Conservation (phyloP, 1,140 invertebrate genomes). For the Trypoxylus dichotomus region DNA sequence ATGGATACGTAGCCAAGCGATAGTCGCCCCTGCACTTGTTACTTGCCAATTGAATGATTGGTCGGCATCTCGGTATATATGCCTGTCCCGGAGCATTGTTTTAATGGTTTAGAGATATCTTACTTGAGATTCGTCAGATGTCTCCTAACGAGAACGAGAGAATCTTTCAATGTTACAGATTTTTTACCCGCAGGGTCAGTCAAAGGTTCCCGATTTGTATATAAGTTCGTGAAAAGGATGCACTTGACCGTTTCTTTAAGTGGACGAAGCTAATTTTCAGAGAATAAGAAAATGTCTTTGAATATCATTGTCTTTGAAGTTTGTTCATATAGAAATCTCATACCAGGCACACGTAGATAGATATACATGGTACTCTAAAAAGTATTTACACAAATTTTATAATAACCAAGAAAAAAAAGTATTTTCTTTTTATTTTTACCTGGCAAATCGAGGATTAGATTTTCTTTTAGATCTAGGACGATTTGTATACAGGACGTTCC, state of each 20-base stretch:
- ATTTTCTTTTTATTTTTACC: no score
- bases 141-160: slow-evolving; percentile 29
- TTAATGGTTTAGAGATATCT: slow-evolving; percentile 27
- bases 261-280: background rate
- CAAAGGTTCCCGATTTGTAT: background rate
- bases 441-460: no score
- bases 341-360: no score
- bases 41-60: slow-evolving; percentile 30
- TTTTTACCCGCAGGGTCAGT: background rate
- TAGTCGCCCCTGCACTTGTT: slow-evolving; percentile 22
- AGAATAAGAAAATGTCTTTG: no score
- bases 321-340: no score
- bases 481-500: no score
- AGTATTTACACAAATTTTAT: no score
- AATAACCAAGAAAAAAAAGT: no score
- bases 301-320: no score
- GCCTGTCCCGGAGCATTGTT: slow-evolving; percentile 5
- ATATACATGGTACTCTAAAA: no score
- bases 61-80: background rate
- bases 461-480: no score
- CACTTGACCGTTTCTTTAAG: background rate
- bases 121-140: slow-evolving; percentile 33
- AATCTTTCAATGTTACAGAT: slow-evolving; percentile 27
- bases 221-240: background rate
- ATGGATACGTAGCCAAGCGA: background rate